A percentile compares a stretch with the other conserved stretches of the same genome.
phyloP scores from a whole-genome alignment of 2,113 vertebrate genomes.

The Ursus arctos region DNA sequence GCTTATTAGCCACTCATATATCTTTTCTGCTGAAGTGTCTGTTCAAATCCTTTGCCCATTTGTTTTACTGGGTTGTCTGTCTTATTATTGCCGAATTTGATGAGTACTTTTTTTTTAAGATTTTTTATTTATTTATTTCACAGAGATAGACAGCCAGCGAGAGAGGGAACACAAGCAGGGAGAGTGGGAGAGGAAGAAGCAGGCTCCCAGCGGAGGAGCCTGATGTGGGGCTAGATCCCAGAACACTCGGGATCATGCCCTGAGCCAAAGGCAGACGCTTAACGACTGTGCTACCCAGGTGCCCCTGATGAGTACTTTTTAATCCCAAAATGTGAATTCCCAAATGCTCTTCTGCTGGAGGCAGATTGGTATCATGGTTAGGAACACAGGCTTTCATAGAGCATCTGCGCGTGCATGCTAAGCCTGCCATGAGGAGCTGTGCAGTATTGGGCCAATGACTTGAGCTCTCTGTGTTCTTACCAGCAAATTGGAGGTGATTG shows the following conservation, averaged over 20 bases:
- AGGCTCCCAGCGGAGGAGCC: no score
- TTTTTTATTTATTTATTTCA: no score
- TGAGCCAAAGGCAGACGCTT: no score
- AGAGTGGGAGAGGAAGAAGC: no score
- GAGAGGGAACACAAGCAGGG: no score
- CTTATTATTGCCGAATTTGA: not conserved
- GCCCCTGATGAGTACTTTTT: not conserved
- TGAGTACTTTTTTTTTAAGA: not conserved
- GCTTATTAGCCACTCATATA: not conserved
- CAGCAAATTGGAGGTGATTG: not conserved
- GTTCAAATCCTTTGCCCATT: not conserved
- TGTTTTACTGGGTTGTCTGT: not conserved
- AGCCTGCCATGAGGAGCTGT: not conserved
- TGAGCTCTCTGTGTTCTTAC: not conserved
- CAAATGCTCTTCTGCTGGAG: not conserved
- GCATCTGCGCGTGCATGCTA: no score
- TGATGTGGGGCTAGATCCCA: no score
- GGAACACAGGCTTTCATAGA: not conserved
- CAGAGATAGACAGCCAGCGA: no score
- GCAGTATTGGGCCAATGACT: no score
- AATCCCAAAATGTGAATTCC: not conserved
- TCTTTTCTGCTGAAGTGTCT: not conserved
- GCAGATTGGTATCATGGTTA: not conserved
- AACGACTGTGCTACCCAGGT: no score
- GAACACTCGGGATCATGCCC: no score